phyloP scores from a whole-genome alignment of 1,140 invertebrate species.

The Drosophila tristis region DNA sequence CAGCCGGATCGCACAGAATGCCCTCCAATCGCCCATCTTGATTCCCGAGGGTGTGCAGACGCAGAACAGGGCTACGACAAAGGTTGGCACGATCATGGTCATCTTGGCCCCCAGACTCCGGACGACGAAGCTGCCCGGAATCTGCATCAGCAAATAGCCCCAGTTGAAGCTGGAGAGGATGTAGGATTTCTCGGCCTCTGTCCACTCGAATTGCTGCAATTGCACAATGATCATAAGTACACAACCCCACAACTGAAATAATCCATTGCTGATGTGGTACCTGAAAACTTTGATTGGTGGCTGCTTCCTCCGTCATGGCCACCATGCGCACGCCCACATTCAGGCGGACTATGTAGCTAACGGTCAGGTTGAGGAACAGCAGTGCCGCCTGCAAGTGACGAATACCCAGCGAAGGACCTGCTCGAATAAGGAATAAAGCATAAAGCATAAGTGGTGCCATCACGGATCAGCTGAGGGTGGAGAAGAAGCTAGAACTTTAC shows the following conservation, averaged over 20 bases:
- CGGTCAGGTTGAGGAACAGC: conserved; percentile 86
- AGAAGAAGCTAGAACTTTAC: no score
- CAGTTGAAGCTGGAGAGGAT: conserved; percentile 89
- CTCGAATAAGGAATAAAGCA: no score
- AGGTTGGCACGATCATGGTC: conserved; percentile 86
- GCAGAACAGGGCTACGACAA: conserved; percentile 82
- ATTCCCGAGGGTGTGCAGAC: conserved; percentile 83
- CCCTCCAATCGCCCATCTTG: conserved; percentile 85
- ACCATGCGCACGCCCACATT: conserved; percentile 89
- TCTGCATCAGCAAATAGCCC: conserved; percentile 86
- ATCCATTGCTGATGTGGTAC: conserved; percentile 7
- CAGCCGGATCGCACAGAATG: conserved; percentile 87
- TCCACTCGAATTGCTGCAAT: conserved; percentile 85
- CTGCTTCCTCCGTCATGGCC: conserved; percentile 87
- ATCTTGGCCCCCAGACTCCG: conserved; percentile 87
- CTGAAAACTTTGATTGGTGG: conserved; percentile 62
- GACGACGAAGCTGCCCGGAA: conserved; percentile 89
- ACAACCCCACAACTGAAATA: no score
- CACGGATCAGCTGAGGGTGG: no score
- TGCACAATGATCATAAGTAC: background rate
- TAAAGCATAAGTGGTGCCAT: no score
- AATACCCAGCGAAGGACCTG: conserved; percentile 84
- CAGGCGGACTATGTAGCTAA: conserved; percentile 87
- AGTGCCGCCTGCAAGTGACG: conserved; percentile 88
- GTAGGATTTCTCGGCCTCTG: conserved; percentile 84